Base-by-base conservation (phyloP, 2,888 invertebrate genomes). In the Blastobasis lacticolella region DNA sequence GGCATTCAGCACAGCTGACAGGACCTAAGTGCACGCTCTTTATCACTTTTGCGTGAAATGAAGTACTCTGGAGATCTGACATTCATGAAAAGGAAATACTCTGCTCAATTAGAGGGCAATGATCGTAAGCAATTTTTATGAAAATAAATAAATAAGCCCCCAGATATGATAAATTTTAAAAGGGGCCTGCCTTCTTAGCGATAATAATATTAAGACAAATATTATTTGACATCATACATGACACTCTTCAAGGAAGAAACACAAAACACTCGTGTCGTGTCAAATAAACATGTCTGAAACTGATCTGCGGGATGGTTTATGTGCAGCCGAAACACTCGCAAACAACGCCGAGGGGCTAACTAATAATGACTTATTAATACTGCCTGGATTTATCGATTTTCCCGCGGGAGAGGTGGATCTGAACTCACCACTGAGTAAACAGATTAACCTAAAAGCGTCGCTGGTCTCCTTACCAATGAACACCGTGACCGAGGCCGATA, bases 381-480 rank as follows among this genome's bases (percentile, higher is more conserved):
- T 99, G 51, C 99, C 99, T 6, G 99, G 99, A 6, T 99, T 92
- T 80, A 99, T 99, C 68, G 94, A 98, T 82, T 99, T 99, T 77
- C 90, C 94, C 37, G 95, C 98, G 41, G 95, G 96, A 64, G 94
- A 95, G 71, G 99, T 99, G 50, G 96, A 97, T 65, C 88, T 99
- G 48, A 91, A 93, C n/a, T 96, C 98, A 4, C 93, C 93, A 2
- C 88, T 99, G 48, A 99, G 99, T 0, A 95, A 94, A 76, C 94
- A 93, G 65, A 95, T 99, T 58, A 90, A 90, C 50, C 86, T 99
- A 51, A 96, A 96, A 74, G 94, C 97, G 1, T 99, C 99, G 0
- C 85, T 99, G 8, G 96, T 99, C 1, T 98, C 98, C 0, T 98
- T 98, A 1, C 99, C 99, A 0, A 99, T 99, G 99, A 99, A 99